phyloP scores from a whole-genome alignment of 2,797 vertebrate species.

The Acomys russatus region DNA sequence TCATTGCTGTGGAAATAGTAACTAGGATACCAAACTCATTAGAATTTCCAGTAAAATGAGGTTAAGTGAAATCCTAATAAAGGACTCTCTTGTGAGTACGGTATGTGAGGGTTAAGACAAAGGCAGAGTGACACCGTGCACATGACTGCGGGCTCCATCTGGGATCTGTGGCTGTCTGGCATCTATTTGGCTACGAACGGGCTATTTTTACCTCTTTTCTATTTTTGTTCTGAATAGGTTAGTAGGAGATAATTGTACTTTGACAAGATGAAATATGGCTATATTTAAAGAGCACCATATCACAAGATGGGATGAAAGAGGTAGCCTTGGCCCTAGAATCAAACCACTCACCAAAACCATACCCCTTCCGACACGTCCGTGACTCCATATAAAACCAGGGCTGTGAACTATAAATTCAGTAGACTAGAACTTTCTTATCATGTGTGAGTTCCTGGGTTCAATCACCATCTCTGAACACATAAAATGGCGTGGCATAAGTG shows the following conservation, averaged over 20 bases:
- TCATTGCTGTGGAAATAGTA: conserved; percentile 77
- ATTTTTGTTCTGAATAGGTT: conserved; percentile 76
- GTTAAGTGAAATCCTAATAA: conserved; percentile 35
- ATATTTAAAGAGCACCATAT: not conserved
- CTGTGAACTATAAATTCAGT: not conserved
- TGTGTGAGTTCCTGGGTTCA: not conserved
- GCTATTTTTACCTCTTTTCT: conserved; percentile 71
- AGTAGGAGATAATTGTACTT: conserved; percentile 59
- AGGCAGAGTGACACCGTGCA: not conserved
- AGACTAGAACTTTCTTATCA: not conserved
- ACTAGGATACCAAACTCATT: conserved; percentile 68
- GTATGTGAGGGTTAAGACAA: conserved; percentile 34
- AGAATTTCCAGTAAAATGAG: conserved; percentile 65
- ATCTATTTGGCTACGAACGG: conserved; percentile 40
- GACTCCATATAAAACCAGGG: conserved; percentile 6
- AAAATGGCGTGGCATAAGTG: not conserved
- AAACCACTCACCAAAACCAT: conserved; percentile 6
- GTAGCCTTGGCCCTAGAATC: not conserved
- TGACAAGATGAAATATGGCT: conserved; percentile 58
- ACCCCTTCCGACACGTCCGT: not conserved
- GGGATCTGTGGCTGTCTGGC: conserved; percentile 44
- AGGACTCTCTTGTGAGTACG: conserved; percentile 34
- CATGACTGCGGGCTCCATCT: not conserved
- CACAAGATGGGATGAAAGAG: conserved; percentile 42
- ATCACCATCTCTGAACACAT: not conserved